Evolutionary conservation across 2,888 invertebrate species (phyloP).

Genomic region (Tenthredo livida): DNA sequence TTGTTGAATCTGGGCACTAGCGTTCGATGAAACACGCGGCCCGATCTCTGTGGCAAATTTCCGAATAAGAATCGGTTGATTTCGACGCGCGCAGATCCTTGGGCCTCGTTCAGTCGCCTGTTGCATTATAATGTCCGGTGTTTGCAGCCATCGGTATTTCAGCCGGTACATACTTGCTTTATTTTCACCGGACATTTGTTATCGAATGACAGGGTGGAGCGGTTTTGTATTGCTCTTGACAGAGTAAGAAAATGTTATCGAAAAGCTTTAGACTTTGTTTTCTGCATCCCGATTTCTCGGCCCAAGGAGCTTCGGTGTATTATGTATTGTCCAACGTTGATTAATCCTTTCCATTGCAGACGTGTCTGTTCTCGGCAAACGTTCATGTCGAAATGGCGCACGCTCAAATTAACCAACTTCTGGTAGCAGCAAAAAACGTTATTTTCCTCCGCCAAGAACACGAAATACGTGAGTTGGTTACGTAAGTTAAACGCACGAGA

Average conservation of each 20-base stretch:
- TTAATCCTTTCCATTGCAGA: slow-evolving; percentile 20
- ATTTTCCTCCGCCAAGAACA: background rate
- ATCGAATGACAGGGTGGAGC: slow-evolving; percentile 35
- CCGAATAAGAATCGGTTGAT: slow-evolving; percentile 63
- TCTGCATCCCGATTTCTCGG: background rate
- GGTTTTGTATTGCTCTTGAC: background rate
- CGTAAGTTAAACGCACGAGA: slow-evolving; percentile 23
- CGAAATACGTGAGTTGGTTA: slow-evolving; percentile 34
- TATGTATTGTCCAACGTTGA: slow-evolving; percentile 2
- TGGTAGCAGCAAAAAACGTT: background rate
- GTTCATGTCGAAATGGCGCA: slow-evolving; percentile 5
- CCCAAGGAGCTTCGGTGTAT: background rate
- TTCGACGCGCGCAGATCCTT: slow-evolving; percentile 59
- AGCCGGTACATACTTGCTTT: slow-evolving; percentile 13
- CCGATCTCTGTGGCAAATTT: slow-evolving; percentile 60
- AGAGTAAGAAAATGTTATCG: background rate
- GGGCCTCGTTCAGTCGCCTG: slow-evolving; percentile 44
- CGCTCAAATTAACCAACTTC: slow-evolving; percentile 18
- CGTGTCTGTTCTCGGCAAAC: background rate
- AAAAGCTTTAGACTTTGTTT: background rate
- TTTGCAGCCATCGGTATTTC: slow-evolving; percentile 35
- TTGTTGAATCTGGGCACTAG: slow-evolving; percentile 11
- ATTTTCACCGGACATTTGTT: slow-evolving; percentile 38
- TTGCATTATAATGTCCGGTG: slow-evolving; percentile 48
- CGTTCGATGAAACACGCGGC: slow-evolving; percentile 51